Base-by-base conservation (phyloP, 2,113 vertebrate genomes). In the Grammomys surdaster region DNA sequence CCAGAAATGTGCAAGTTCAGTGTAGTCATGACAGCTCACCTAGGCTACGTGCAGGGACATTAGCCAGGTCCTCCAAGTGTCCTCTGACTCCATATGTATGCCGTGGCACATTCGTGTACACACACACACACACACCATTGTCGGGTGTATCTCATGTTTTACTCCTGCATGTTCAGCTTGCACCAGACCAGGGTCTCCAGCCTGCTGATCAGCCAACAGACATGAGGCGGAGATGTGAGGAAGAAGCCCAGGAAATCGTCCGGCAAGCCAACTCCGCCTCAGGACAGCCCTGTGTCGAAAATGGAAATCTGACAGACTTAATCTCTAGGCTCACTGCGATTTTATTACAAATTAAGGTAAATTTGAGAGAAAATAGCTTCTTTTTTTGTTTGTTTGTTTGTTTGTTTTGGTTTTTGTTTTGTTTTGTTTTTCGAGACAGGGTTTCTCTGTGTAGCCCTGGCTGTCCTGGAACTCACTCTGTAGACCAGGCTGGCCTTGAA, bases 331-430 rank as follows among this genome's bases (percentile, higher is more conserved):
- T 99, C 85, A 99, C 99, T 1, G 99, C 99, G 58, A 98, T 99
- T 97, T 98, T 99, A 94, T 97, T 99, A 92, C 99, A 99, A 98
- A 99, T 99, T 94, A 99, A 99, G 99, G 99, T 99, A 98, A 97
- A 91, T 95, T 46, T 51, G 13, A 63, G 63, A 90, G 88, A 81
- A 89, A 96, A 65, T 22, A 20, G 12, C 22, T 72, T 72, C 4
- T 7, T 51, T 40, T 40, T 40, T 40, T 40, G 40, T 40, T 40
- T 40, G 40, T 40, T 40, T 40, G 40, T 40, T 40, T 40, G 40
- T 40, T 40, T 40, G 40, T 40, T 40, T 40, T 40, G 2, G 40
- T 2, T 40, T 40, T 40, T 40, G 40, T 40, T 40, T 40, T 40
- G 40, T 40, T 40, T 40, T 40, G 40, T 40, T 40, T 40, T 40